phyloP scores from a whole-genome alignment of 2,113 vertebrate genomes.

The Myotis yumanensis region DNA sequence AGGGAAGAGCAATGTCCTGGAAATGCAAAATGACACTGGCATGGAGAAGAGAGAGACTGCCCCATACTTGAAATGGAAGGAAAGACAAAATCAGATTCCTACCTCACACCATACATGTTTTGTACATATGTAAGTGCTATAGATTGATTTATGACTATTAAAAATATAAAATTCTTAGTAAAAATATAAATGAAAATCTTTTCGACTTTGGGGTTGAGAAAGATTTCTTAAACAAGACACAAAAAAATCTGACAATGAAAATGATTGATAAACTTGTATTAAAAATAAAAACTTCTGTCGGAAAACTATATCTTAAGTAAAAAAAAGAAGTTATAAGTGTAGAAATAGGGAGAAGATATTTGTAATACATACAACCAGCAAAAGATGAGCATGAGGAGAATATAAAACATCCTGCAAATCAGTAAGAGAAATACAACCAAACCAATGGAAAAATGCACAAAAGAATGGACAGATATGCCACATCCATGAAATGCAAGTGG shows the following conservation, averaged over 20 bases:
- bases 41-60: neutral
- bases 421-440: too few species aligned
- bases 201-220: neutral
- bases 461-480: too few species aligned
- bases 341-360: neutral
- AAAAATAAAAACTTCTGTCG: slow-evolving; percentile 28
- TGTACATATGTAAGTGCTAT: neutral
- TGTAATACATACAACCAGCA: too few species aligned
- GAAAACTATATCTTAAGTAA: slow-evolving; percentile 26
- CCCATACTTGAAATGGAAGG: neutral
- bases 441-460: too few species aligned
- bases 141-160: neutral
- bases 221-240: neutral
- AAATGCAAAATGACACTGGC: neutral
- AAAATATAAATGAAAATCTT: neutral
- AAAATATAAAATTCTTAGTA: neutral
- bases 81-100: neutral
- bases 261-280: neutral
- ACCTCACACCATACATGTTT: neutral
- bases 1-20: neutral
- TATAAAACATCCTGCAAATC: neutral
- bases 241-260: neutral
- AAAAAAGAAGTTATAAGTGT: neutral
- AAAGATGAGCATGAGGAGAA: neutral
- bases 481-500: too few species aligned